These are phyloP conservation scores for Leucophenga maculata DNA, from an alignment of 2,888 invertebrate species.

Conservation along the genomic window DNA sequence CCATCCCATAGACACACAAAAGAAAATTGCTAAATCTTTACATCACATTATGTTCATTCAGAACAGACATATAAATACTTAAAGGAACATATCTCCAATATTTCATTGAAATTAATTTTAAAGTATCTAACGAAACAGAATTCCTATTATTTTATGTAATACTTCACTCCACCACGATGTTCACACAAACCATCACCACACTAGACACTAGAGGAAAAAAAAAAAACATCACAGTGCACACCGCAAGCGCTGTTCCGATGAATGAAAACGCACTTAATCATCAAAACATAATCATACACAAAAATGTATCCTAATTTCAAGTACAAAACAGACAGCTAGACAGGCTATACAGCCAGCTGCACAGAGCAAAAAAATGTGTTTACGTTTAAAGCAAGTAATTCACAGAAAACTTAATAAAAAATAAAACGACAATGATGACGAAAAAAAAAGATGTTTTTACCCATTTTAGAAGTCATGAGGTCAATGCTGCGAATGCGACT, in stretches of 20 bases:
- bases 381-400: constrained; percentile 55
- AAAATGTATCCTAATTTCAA: constrained; percentile 56
- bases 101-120: no score
- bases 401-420: constrained; percentile 38
- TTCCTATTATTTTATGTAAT: not conserved
- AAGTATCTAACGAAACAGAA: not conserved
- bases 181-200: constrained; percentile 26
- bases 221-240: constrained; percentile 48
- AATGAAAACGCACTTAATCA: no score
- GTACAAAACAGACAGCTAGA: constrained; percentile 40
- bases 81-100: no score
- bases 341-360: not conserved
- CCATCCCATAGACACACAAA: no score
- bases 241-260: no score
- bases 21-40: no score
- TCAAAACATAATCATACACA: no score
- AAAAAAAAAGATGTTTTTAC: constrained; percentile 67
- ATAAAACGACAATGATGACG: constrained; percentile 40
- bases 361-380: constrained; percentile 24
- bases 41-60: no score
- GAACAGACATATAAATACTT: no score
- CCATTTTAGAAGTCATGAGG: constrained; percentile 69
- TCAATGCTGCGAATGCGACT: constrained; percentile 57
- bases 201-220: no score
- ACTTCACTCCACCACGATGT: not conserved